Conservation (phyloP, 1,140 invertebrate genomes). For the Euura lappo region DNA sequence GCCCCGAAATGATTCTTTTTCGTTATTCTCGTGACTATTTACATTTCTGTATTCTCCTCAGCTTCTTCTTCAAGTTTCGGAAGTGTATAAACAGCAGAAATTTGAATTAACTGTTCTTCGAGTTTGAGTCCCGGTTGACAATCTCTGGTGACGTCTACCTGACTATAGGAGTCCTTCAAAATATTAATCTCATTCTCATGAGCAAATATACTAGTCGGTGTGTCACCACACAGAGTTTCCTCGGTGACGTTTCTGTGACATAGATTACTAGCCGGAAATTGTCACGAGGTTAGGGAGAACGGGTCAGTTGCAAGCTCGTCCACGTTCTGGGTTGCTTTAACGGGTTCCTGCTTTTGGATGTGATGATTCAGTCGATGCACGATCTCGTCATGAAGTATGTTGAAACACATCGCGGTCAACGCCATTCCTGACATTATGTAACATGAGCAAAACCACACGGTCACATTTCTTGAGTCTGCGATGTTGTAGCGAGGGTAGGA, state of each 20-base stretch:
- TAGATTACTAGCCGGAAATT: constrained; percentile 67
- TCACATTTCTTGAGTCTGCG: constrained; percentile 69
- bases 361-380: constrained; percentile 77
- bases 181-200: constrained; percentile 60
- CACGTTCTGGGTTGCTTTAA: constrained; percentile 59
- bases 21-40: constrained; percentile 32
- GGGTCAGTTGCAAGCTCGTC: constrained; percentile 64
- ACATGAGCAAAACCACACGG: constrained; percentile 90
- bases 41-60: constrained; percentile 68
- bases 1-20: too few relatives aligned
- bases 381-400: constrained; percentile 94
- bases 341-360: constrained; percentile 57
- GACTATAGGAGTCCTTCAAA: constrained; percentile 56
- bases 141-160: constrained; percentile 56
- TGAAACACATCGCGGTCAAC: constrained; percentile 97
- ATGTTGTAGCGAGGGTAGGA: constrained; percentile 65
- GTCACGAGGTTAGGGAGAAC: constrained; percentile 70
- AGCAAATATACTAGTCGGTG: constrained; percentile 64
- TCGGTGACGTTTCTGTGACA: constrained; percentile 71
- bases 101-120: constrained; percentile 51
- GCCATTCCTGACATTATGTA: constrained; percentile 96
- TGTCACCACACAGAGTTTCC: constrained; percentile 65
- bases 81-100: constrained; percentile 68
- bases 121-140: constrained; percentile 55
- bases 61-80: constrained; percentile 68